Base-by-base conservation (phyloP, 2,888 invertebrate genomes). In the Scaptomyza cyrtandrae region DNA sequence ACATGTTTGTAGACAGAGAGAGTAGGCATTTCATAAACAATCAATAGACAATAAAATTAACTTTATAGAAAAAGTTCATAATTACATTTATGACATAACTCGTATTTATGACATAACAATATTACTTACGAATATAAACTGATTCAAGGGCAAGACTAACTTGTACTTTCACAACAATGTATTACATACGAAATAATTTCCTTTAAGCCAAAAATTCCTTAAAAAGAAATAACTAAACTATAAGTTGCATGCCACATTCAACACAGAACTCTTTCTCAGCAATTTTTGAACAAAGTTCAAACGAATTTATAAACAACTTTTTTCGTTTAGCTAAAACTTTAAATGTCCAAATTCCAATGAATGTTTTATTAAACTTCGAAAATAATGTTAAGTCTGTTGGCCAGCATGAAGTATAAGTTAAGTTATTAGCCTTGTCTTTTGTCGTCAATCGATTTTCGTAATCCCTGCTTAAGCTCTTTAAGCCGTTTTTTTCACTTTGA, bases 21-120 rank as follows among this genome's bases (percentile, higher is more conserved):
- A 29, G 41, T 5, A 33, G 56, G 44, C 53, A 49, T 71, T 71
- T 46, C 48, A 65, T 44, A 76, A 72, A 59, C 70, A 53, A 56
- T 56, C 56, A 56, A 54, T 56, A 71, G 56, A 54, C 77, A 73
- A 74, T 74, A 50, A 41, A 67, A 74, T 78, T 67, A 61, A 52
- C 35, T 61, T 55, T 56, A 52, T 57, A 53, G 31, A 48, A 52
- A 64, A 65, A 59, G 48, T 72, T 73, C 3, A 41, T 64, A 72
- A 65, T 48, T 49, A 45, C 16, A 73, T 65, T 11, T 76, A 11
- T 41, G 19, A 13, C n/a, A n/a, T n/a, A n/a, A 24, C 3, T 29
- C 9, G 9, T 13, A 67, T 45, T 67, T 66, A 35, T 44, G 19
- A 11, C 41, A 43, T 50, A 63, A 46, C 16, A 29, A 19, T 50